Evolutionary conservation across 2,113 vertebrate genomes (phyloP), one percentile per base, ranked within the genome.

Genomic region (Thunnus maccoyii): DNA sequence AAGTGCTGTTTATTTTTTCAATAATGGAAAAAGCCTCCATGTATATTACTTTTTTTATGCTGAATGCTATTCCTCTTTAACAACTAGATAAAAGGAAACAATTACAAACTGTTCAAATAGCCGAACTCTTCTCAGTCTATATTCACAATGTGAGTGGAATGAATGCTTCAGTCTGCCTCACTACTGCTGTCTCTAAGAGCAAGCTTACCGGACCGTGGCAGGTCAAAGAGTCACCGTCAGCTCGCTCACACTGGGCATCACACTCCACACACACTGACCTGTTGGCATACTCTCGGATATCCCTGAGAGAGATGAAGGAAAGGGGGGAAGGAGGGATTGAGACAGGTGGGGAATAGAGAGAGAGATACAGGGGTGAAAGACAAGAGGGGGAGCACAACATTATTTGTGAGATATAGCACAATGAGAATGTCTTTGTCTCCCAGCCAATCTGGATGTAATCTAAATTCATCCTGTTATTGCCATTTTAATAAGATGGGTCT

Each of bases 261-360:
- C 98, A 99, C 83, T 98, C 97, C 78, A 98, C 92, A 11, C 98
- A 99, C 72, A 97, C 91, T 0, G 98, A 98, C 3, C 96, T 96
- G 0, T 99, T 99, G 11, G 96, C 95, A 88, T 98, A 99, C 70
- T 99, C 98, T 13, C 98, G 96, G 36, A 96, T 95, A 68, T 99
- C 98, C 90, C 98, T 99, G 92, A 47, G 82, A 82, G 92, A 92
- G 58, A 80, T 54, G 71, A 32, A 50, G 60, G 80, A 78, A 58
- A 79, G 70, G 27, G 78, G 44, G 22, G 32, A 62, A 16, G 47
- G 58, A 61, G 25, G 58, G 72, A 72, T 78, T 76, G 41, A 55
- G 74, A 82, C 20, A 13, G 57, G 44, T 52, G 27, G 11, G 36
- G 18, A 18, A 36, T 16, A 32, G 27, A 74, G 16, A 74, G 16